Evolutionary conservation across 2,888 invertebrate genomes (phyloP), one percentile per base, ranked within the genome.

Genomic region (Atrina japonica): DNA sequence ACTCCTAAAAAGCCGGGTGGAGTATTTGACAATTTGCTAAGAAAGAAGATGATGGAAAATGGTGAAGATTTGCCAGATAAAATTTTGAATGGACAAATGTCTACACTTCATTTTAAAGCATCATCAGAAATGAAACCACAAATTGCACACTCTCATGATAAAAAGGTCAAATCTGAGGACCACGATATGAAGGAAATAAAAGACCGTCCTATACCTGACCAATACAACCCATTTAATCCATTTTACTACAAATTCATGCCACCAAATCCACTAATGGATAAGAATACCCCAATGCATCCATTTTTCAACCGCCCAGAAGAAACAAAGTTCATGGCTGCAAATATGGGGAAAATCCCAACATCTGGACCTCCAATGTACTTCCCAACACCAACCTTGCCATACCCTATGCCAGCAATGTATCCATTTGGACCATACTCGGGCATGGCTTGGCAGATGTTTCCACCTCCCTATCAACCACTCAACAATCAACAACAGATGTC

Each of bases 391-490:
- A 70, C 80, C 14, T 43, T 83, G 47, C 82, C 81, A 66, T 84
- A 77, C 58, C 78, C 76, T 0, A 63, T 83, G 59, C 70, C 70
- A 21, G 64, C 68, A 18, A 72, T 74, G 59, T 71, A 76, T 41
- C 78, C 83, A 45, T 81, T 83, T 56, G 77, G 72, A 29, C 82
- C 81, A 2, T 84, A 83, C 67, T 81, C 82, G n/a, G 75, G 76
- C 52, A 60, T 87, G 50, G 79, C 78, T 6, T 86, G 85, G 87
- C 86, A 85, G 3, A 76, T 86, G 76, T 83, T 81, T 58, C 84
- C 83, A 25, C 76, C 78, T 11, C 77, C 70, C 14, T 71, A 67
- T 16, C 71, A 66, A n/a, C 81, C 76, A 45, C 76, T 75, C 45
- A 75, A 73, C 43, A 59, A 74, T 27, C 80, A 76, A 41, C 75